phyloP scores from a whole-genome alignment of 2,797 vertebrate genomes.

The Oryzias sinensis region DNA sequence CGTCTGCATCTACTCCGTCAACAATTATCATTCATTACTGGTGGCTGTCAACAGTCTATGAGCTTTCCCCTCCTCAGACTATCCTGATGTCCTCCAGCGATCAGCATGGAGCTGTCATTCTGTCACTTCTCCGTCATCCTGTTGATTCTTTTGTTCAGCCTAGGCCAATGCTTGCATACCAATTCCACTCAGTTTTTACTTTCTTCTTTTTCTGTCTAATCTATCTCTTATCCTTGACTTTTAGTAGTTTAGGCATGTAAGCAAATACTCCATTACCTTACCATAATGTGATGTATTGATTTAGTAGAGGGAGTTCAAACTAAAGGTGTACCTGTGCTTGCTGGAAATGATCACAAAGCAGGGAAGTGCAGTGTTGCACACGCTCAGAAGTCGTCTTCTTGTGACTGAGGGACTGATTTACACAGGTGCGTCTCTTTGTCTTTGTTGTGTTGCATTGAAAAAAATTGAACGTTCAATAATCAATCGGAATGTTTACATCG shows the following conservation, averaged over 20 bases:
- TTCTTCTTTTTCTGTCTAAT: slow-evolving; percentile 19
- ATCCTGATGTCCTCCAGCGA: slow-evolving; percentile 70
- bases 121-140: slow-evolving; percentile 73
- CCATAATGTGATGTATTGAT: slow-evolving; percentile 53
- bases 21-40: slow-evolving; percentile 70
- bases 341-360: slow-evolving; percentile 43
- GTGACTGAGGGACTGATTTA: background rate
- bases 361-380: slow-evolving; percentile 6
- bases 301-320: slow-evolving; percentile 29
- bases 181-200: slow-evolving; percentile 51
- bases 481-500: too few relatives aligned
- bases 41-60: slow-evolving; percentile 36
- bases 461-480: too few relatives aligned
- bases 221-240: slow-evolving; percentile 7
- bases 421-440: too few relatives aligned
- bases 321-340: slow-evolving; percentile 25
- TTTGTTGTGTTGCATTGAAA: too few relatives aligned
- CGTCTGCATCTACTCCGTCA: slow-evolving; percentile 45
- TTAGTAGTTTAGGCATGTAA: slow-evolving; percentile 55
- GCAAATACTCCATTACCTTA: slow-evolving; percentile 69
- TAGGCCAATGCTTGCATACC: slow-evolving; percentile 67
- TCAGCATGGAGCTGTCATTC: slow-evolving; percentile 67
- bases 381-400: slow-evolving; percentile 3
- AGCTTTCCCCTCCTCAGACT: slow-evolving; percentile 11
- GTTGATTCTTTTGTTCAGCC: slow-evolving; percentile 75